A percentile compares a stretch with the other conserved stretches of the same genome.
phyloP scores from a whole-genome alignment of 2,113 vertebrate genomes.

The Mesoclemmys tuberculata region DNA sequence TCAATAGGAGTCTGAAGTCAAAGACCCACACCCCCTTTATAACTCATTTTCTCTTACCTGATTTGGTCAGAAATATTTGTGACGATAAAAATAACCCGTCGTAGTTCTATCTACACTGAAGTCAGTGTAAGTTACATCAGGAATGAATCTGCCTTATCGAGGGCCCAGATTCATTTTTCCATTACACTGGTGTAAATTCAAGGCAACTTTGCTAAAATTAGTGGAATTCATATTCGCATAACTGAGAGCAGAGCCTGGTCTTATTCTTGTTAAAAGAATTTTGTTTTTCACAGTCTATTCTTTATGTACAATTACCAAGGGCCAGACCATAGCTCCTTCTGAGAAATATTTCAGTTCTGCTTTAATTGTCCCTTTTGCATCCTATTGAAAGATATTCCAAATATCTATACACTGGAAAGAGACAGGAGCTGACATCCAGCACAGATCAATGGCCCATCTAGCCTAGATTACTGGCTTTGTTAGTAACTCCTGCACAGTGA shows the following conservation, averaged over 20 bases:
- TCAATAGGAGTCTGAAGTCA: not conserved
- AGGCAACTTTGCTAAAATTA: slow-evolving; percentile 20
- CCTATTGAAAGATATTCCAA: not conserved
- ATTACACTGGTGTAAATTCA: not conserved
- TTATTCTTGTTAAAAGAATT: not conserved
- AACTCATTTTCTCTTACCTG: not conserved
- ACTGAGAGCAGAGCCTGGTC: not conserved
- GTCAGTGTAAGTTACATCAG: not conserved
- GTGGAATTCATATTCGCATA: not conserved
- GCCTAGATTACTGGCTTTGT: fast-evolving
- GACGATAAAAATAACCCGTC: not conserved
- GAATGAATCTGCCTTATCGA: not conserved
- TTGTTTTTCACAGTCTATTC: not conserved
- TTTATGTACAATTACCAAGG: not conserved
- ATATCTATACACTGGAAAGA: not conserved
- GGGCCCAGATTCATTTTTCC: not conserved
- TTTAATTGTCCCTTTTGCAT: not conserved
- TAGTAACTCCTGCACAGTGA: not conserved
- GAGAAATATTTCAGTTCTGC: not conserved
- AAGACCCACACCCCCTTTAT: not conserved
- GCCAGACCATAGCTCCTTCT: not conserved
- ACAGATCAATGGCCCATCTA: not conserved
- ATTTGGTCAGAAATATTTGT: not conserved
- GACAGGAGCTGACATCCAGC: not conserved
- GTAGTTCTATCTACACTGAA: not conserved